A percentile compares a stretch with the other conserved stretches of the same genome.
These are phyloP conservation scores for Micromys minutus DNA, from an alignment of 2,113 vertebrate genomes.

Conservation along the genomic window DNA sequence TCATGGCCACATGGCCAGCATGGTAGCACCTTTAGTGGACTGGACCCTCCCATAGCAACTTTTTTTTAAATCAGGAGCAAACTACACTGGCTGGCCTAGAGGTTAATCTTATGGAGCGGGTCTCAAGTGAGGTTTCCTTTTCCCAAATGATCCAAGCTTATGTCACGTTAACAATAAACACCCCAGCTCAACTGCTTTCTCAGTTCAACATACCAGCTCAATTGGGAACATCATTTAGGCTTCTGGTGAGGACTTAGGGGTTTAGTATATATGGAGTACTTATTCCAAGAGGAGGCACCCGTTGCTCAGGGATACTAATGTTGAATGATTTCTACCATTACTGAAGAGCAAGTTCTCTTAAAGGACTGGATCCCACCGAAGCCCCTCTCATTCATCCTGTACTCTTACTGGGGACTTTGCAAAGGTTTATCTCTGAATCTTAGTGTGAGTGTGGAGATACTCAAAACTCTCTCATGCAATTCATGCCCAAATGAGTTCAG, in stretches of 20 bases:
- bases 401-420: background rate
- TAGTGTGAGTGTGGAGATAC: background rate
- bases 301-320: background rate
- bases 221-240: background rate
- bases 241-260: background rate
- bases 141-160: background rate
- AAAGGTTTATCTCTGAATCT: background rate
- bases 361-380: background rate
- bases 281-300: background rate
- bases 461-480: background rate
- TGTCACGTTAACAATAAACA: background rate
- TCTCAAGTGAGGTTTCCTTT: background rate
- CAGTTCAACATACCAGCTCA: too few relatives aligned
- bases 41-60: background rate
- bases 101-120: too few relatives aligned
- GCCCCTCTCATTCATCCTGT: accelerated
- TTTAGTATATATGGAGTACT: background rate
- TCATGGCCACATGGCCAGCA: background rate
- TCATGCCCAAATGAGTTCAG: background rate
- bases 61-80: background rate
- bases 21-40: background rate
- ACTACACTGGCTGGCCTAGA: background rate
- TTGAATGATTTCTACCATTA: background rate
- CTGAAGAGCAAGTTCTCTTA: background rate
- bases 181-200: background rate